Evolutionary conservation across 2,888 invertebrate species (phyloP), one percentile per base, ranked within the genome.

Genomic region (Elysia crispata): DNA sequence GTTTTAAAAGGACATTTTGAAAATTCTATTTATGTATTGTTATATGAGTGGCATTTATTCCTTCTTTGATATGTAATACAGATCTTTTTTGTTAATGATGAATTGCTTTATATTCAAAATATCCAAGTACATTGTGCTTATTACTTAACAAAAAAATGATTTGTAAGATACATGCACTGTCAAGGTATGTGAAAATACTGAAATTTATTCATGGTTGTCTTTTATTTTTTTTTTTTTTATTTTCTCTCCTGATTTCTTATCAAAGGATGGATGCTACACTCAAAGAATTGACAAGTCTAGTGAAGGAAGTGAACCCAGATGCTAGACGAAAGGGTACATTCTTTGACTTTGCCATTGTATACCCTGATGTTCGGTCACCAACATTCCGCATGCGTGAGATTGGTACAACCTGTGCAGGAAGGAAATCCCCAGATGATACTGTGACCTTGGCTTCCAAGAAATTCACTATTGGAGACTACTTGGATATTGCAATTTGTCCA

Each of bases 251-350:
- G 11, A 41, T 60, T 60, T 28, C 31, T 66, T n/a, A 18, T 74
- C n/a, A 0, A 49, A 92, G 92, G 92, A 86, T 95, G 94, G 95
- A 99, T 93, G 99, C 99, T 5, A 98, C 98, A 0, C 94, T 99
- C 23, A 95, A 97, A 83, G 99, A 99, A 93, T 94, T 99, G 15
- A 98, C 98, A 0, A 96, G 96, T n/a, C 93, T 99, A 11, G 98
- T 99, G 0, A 98, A 98, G 91, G 99, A 99, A 94, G 99, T 99
- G 0, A 99, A 99, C 92, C 97, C 97, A 8, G 99, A 99, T 91
- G 97, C 99, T 0, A 94, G 98, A 73, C 95, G 96, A 77, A 97
- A 97, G 91, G 99, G 99, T 67, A 99, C 99, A 3, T 97, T 96
- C 89, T 99, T 99, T 92, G 98, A 97, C 92, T 99, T 99, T 93